Evolutionary conservation across 2,888 invertebrate genomes (phyloP).

Genomic region (Chrysolina haemoptera): DNA sequence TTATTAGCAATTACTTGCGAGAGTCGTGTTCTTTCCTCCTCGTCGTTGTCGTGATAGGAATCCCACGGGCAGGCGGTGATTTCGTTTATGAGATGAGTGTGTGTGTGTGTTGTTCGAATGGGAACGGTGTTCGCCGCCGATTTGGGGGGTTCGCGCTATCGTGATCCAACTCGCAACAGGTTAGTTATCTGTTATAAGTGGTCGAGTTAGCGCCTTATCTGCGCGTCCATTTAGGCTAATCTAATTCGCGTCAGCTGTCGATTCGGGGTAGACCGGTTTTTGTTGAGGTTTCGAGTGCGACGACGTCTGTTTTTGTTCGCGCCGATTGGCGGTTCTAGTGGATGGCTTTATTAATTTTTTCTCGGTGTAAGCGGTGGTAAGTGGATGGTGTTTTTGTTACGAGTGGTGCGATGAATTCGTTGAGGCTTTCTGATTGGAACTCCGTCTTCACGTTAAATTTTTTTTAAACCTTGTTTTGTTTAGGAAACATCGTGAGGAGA

Average conservation of each 20-base stretch:
- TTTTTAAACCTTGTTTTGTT: too few species aligned
- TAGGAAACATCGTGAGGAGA: too few species aligned
- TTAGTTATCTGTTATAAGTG: conserved; percentile 1
- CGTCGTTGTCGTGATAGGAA: neutral
- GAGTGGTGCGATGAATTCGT: too few species aligned
- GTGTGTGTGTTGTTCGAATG: conserved; percentile 1
- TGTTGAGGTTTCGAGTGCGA: neutral
- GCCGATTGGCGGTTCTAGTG: neutral
- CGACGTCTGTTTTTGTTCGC: neutral
- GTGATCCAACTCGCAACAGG: conserved; percentile 12
- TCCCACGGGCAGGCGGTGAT: neutral
- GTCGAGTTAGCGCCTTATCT: conserved; percentile 14
- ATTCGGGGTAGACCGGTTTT: conserved; percentile 2
- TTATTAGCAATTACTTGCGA: neutral
- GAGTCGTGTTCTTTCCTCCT: neutral
- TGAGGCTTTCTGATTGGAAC: too few species aligned
- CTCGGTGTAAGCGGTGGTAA: neutral
- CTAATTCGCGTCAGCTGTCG: neutral
- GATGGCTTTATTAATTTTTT: neutral
- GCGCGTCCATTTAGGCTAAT: conserved; percentile 10
- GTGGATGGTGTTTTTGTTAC: neutral
- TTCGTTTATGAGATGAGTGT: conserved; percentile 6
- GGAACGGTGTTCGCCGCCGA: neutral
- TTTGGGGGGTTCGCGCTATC: neutral
- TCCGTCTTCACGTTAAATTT: too few species aligned